Evolutionary conservation across 2,797 vertebrate genomes (phyloP).

Genomic region (Cottoperca gobio): DNA sequence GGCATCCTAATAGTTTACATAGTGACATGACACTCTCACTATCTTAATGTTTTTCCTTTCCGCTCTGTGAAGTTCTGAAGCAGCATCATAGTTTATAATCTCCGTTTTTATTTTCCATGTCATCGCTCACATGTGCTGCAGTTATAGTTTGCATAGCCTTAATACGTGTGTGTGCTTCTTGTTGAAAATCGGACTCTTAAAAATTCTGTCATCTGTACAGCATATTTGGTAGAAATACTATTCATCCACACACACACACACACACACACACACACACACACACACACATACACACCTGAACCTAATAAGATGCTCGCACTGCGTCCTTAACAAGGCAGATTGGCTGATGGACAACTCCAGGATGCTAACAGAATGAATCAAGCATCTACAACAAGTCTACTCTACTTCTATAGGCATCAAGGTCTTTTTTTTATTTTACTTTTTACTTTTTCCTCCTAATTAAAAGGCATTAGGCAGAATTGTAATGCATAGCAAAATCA

Average conservation of each 20-base stretch:
- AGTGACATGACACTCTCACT: constrained; percentile 72
- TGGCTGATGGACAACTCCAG: constrained; percentile 80
- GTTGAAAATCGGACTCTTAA: constrained; percentile 81
- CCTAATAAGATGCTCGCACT: constrained; percentile 84
- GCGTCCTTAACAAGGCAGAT: constrained; percentile 88
- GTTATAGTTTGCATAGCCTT: constrained; percentile 91
- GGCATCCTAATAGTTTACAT: constrained; percentile 82
- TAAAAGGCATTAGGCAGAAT: constrained; percentile 94
- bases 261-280: constrained; percentile 53
- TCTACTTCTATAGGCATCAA: constrained; percentile 95
- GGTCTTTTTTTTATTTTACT: constrained; percentile 78
- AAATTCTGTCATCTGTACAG: constrained; percentile 80
- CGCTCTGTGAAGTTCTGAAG: constrained; percentile 55
- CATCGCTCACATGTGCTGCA: constrained; percentile 77
- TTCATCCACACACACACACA: constrained; percentile 26
- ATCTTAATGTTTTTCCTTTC: constrained; percentile 61
- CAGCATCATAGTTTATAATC: constrained; percentile 57
- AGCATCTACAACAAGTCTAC: constrained; percentile 84
- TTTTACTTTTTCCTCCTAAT: not conserved
- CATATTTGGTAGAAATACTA: constrained; percentile 73
- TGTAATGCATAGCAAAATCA: constrained; percentile 94
- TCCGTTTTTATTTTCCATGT: constrained; percentile 56
- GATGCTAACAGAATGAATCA: constrained; percentile 79
- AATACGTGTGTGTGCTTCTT: constrained; percentile 86
- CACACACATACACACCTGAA: constrained; percentile 46